Evolutionary conservation across 2,888 invertebrate species (phyloP).

Genomic region (Drosophila glabriapex): DNA sequence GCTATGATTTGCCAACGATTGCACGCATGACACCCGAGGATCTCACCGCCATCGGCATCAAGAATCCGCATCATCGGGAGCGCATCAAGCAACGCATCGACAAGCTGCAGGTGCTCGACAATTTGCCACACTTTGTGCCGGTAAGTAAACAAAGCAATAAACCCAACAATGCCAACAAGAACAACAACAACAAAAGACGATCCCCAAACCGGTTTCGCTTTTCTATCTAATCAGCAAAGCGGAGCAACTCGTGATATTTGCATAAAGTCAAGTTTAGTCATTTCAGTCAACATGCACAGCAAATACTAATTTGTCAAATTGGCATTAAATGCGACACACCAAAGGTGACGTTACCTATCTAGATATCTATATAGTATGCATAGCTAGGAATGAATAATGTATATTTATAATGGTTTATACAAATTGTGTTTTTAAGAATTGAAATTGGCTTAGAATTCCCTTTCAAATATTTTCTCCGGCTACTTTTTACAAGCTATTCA

Average conservation of each 20-base stretch:
- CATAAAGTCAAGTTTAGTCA: constrained; percentile 54
- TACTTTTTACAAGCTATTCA: background rate
- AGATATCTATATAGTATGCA: background rate
- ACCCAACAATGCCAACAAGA: background rate
- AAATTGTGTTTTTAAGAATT: background rate
- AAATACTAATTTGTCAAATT: constrained; percentile 70
- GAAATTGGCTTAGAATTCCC: background rate
- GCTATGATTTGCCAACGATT: constrained; percentile 98
- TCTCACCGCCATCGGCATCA: constrained; percentile 94
- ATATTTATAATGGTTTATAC: background rate
- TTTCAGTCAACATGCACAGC: constrained; percentile 19
- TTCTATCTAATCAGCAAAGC: constrained; percentile 57
- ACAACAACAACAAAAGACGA: background rate
- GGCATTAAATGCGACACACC: constrained; percentile 63
- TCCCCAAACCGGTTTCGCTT: constrained; percentile 31
- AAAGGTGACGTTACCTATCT: constrained; percentile 25
- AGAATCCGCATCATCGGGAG: constrained; percentile 98
- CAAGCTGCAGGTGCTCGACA: constrained; percentile 96
- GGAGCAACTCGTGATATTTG: constrained; percentile 60
- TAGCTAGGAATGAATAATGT: constrained; percentile 4
- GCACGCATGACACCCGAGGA: constrained; percentile 99
- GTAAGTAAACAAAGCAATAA: constrained; percentile 86
- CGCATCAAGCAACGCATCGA: constrained; percentile 98
- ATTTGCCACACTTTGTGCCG: constrained; percentile 97
- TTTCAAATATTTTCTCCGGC: background rate